Percentiles rank a stretch among this genome's conserved stretches.
Conservation (phyloP, 1,140 invertebrate genomes). For the Camponotus vicinus region DNA sequence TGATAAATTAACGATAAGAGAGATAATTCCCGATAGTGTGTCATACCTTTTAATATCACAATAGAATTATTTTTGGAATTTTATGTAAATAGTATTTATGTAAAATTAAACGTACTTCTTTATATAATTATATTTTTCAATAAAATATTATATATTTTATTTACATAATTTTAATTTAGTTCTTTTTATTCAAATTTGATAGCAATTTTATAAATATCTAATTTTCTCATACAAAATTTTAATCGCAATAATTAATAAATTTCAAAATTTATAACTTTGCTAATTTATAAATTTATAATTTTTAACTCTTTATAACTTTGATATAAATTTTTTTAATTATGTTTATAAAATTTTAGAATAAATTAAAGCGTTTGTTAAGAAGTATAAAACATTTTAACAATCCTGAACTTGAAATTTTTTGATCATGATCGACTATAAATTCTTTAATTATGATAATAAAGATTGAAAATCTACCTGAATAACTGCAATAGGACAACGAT, state of each 20-base stretch:
- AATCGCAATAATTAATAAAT: background rate
- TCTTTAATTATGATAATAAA: background rate
- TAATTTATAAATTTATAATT: too few relatives aligned
- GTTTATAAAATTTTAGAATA: background rate
- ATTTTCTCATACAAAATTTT: background rate
- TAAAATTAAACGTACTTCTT: too few relatives aligned
- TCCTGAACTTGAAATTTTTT: background rate
- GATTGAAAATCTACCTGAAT: constrained; percentile 88
- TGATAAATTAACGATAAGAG: background rate
- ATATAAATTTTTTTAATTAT: background rate
- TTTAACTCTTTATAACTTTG: background rate
- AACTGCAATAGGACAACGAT: constrained; percentile 91
- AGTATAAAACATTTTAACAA: background rate
- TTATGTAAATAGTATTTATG: too few relatives aligned
- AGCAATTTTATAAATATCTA: background rate
- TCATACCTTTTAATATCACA: background rate
- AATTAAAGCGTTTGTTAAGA: too few relatives aligned
- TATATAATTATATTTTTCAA: too few relatives aligned
- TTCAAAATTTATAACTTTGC: background rate
- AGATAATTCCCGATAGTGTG: background rate
- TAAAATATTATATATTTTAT: background rate
- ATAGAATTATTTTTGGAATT: too few relatives aligned
- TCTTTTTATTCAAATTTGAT: background rate
- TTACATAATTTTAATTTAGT: background rate
- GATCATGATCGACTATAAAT: background rate